A percentile compares a stretch with the other conserved stretches of the same genome.
Conservation (phyloP, 2,888 invertebrate genomes). For the Ecliptopera silaceata region DNA sequence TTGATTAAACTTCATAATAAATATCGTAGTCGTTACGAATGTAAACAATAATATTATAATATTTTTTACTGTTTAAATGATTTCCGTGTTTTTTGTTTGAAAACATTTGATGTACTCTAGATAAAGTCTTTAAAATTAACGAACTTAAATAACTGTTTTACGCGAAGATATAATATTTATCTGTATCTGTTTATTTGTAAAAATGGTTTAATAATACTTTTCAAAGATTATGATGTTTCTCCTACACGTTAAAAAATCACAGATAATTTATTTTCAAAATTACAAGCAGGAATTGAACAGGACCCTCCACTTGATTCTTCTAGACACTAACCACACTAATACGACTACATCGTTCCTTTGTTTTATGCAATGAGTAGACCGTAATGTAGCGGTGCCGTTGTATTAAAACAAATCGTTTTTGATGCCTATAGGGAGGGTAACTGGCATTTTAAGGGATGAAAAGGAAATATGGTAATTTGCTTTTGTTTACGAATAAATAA, state of each 20-base stretch:
- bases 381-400: background rate
- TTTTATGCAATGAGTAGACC: background rate
- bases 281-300: no score
- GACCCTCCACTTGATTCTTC: no score
- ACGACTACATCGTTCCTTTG: no score
- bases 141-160: background rate
- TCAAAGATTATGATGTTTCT: no score
- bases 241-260: no score
- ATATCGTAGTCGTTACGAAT: background rate
- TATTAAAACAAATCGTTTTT: background rate
- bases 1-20: no score
- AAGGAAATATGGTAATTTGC: constrained; percentile 19
- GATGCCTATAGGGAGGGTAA: background rate
- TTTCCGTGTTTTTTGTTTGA: constrained; percentile 12
- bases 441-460: constrained; percentile 13
- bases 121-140: background rate
- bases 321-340: no score
- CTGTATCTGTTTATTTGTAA: no score
- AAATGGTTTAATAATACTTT: no score
- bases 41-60: background rate
- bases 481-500: constrained; percentile 20
- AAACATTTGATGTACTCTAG: constrained; percentile 3
- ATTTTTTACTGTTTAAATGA: constrained; percentile 8
- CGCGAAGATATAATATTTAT: no score
- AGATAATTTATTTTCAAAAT: no score